Evolutionary conservation across 2,888 invertebrate species (phyloP), one percentile per base, ranked within the genome.

Genomic region (Cephonodes hylas): DNA sequence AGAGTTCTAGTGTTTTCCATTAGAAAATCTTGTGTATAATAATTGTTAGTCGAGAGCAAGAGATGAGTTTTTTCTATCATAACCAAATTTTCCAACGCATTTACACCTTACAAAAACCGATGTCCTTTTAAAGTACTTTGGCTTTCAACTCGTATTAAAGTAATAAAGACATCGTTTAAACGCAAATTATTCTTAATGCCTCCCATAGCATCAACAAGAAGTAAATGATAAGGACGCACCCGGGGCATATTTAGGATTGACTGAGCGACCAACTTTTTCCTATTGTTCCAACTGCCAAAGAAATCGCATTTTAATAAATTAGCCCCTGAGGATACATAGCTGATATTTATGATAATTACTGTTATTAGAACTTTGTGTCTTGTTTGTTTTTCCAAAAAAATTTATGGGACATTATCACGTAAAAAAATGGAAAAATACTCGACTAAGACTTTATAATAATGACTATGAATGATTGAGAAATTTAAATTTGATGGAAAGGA

Each of bases 281-380:
- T 53, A 18, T 31, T 53, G 27, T 31, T 31, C 10, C 31, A 31
- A 53, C 18, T 20, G 31, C 15, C 18, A 8, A 53, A 53, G 53
- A 53, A 31, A 31, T 53, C 53, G 53, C 53, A 53, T 53, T 53
- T 53, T 31, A 53, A 53, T 18, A 53, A 31, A 53, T 53, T 53
- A 53, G 3, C 10, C 53, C 53, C 53, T 10, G 18, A 1, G 10
- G 53, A 53, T 20, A 31, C 53, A 31, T 53, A 18, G 27, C 25
- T 7, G 27, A n/a, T 48, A 25, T 48, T 48, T 48, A 22, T 15
- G 15, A 27, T 3, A 27, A 18, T 53, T 27, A 6, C 8, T 4
- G 18, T 3, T 18, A 53, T 53, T 53, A 18, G 7, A 53, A 53
- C 53, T 53, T 53, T 6, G 48, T 18, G 8, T 53, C 18, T 1